phyloP scores from a whole-genome alignment of 2,113 vertebrate genomes.

The Zapornia atra region DNA sequence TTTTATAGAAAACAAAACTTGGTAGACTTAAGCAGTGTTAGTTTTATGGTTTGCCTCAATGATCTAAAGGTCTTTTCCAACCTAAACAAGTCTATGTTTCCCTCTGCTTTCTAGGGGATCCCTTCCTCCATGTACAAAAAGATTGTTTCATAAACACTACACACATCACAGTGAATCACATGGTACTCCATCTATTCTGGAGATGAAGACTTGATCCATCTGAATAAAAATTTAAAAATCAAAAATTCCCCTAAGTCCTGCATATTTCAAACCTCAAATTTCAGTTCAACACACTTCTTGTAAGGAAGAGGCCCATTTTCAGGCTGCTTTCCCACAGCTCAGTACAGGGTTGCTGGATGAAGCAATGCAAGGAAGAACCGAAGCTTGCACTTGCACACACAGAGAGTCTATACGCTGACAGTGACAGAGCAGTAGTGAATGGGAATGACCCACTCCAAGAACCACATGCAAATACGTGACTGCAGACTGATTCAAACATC shows the following conservation, averaged over 20 bases:
- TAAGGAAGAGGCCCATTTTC: background rate
- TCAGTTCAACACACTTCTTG: background rate
- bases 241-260: background rate
- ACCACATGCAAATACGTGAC: background rate
- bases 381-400: background rate
- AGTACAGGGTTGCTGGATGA: background rate
- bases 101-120: background rate
- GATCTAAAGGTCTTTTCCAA: too few relatives aligned
- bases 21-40: too few relatives aligned
- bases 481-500: background rate
- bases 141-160: background rate
- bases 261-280: background rate
- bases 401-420: background rate
- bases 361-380: background rate
- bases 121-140: background rate
- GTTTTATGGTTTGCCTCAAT: too few relatives aligned
- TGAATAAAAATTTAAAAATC: background rate
- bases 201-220: background rate
- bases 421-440: background rate
- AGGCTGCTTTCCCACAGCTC: background rate
- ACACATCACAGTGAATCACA: background rate
- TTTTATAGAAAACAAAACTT: background rate
- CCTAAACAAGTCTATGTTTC: background rate
- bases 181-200: background rate
- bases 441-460: background rate